phyloP scores from a whole-genome alignment of 2,888 invertebrate genomes.

The Ectropis crepuscularia region DNA sequence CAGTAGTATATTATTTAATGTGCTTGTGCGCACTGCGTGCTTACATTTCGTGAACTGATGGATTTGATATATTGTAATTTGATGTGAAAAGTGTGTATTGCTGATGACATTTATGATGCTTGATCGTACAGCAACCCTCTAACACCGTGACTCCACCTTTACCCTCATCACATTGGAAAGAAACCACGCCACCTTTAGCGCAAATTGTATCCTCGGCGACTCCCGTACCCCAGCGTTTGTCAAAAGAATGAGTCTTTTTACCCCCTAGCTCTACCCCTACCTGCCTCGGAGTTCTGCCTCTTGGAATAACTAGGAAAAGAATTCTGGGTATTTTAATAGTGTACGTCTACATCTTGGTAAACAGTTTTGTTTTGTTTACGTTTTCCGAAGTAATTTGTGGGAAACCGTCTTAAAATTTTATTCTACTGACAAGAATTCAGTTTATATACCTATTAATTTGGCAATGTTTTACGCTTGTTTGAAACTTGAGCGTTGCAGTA shows the following conservation, averaged over 20 bases:
- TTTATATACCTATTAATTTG: too few species aligned
- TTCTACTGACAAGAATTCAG: background rate
- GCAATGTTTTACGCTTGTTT: too few species aligned
- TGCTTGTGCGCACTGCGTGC: too few species aligned
- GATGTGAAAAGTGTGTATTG: too few species aligned
- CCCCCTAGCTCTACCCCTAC: too few species aligned
- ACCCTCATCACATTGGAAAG: constrained; percentile 45
- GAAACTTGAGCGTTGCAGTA: too few species aligned
- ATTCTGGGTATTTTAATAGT: constrained; percentile 29
- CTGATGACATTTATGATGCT: too few species aligned
- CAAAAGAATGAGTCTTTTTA: constrained; percentile 73
- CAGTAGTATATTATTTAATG: too few species aligned
- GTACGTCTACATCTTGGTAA: constrained; percentile 16
- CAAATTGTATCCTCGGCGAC: constrained; percentile 68
- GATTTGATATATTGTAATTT: too few species aligned
- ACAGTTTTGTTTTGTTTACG: constrained; percentile 5
- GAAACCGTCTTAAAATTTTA: too few species aligned
- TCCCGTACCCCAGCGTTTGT: constrained; percentile 60
- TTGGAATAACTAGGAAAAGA: constrained; percentile 29
- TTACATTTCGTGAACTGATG: too few species aligned
- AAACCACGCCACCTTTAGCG: constrained; percentile 56
- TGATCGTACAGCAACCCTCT: too few species aligned
- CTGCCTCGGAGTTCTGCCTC: constrained; percentile 31
- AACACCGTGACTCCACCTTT: constrained; percentile 36
- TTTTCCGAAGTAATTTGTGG: background rate